A percentile compares a stretch with the other conserved stretches of the same genome.
phyloP scores from a whole-genome alignment of 2,113 vertebrate species.

The Proteles cristata region DNA sequence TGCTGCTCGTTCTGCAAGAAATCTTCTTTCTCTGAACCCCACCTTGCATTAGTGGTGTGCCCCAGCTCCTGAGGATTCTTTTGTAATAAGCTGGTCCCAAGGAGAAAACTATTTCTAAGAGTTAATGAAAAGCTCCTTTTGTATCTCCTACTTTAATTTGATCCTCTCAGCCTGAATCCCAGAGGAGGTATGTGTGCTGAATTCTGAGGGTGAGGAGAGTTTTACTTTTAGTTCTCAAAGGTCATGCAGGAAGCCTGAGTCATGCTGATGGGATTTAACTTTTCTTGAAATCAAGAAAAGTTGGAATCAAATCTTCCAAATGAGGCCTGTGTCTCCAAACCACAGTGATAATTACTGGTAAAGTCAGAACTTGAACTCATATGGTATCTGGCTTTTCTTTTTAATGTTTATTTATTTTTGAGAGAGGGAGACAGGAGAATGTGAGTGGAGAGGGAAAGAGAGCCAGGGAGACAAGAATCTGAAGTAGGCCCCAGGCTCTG shows the following conservation, averaged over 20 bases:
- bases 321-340: conserved; percentile 39
- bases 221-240: conserved; percentile 72
- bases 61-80: neutral
- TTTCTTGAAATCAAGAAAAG: neutral
- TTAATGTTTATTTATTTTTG: too few relatives aligned
- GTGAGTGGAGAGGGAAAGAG: too few relatives aligned
- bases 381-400: neutral
- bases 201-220: conserved; percentile 42
- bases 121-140: conserved; percentile 70
- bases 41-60: neutral
- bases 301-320: conserved; percentile 31
- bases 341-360: conserved; percentile 44
- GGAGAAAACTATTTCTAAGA: conserved; percentile 55
- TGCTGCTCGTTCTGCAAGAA: neutral
- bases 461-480: too few relatives aligned
- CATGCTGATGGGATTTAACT: conserved; percentile 57
- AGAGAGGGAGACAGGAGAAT: too few relatives aligned
- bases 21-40: neutral
- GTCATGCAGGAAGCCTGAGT: conserved; percentile 56
- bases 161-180: conserved; percentile 50
- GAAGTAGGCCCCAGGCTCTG: too few relatives aligned
- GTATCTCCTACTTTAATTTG: conserved; percentile 63
- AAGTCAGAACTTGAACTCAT: conserved; percentile 34
- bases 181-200: conserved; percentile 8
- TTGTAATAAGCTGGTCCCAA: conserved; percentile 31